Evolutionary conservation across 2,888 invertebrate genomes (phyloP).

Genomic region (Bombyx huttoni): DNA sequence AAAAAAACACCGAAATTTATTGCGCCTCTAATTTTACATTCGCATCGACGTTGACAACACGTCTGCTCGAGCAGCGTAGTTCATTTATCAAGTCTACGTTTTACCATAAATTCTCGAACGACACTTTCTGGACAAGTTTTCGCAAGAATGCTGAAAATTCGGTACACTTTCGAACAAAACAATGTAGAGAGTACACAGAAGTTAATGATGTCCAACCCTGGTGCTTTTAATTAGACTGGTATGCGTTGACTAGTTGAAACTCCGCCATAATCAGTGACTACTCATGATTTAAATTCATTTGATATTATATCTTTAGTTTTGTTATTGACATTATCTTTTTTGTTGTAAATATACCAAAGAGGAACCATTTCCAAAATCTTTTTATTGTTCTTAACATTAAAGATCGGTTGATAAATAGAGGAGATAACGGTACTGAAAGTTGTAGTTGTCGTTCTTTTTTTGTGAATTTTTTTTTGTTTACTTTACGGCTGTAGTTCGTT

Average conservation of each 20-base stretch:
- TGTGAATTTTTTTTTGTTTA: too few species aligned
- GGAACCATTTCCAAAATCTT: too few species aligned
- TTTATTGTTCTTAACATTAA: too few species aligned
- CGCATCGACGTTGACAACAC: conserved; percentile 38
- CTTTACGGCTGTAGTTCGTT: too few species aligned
- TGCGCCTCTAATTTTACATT: conserved; percentile 45
- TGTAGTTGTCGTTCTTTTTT: too few species aligned
- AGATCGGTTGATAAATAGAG: too few species aligned
- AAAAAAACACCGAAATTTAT: conserved; percentile 28
- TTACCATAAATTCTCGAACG: conserved; percentile 36
- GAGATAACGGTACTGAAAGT: too few species aligned
- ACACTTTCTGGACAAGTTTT: conserved; percentile 26
- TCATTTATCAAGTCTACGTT: conserved; percentile 49
- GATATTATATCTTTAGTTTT: too few species aligned
- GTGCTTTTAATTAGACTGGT: background rate
- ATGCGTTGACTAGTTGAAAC: background rate
- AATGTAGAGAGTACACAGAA: background rate
- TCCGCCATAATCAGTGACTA: too few species aligned
- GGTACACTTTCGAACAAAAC: background rate
- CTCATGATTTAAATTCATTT: too few species aligned
- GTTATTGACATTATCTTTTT: too few species aligned
- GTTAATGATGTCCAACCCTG: background rate
- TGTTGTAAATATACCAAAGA: too few species aligned
- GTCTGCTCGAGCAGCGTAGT: conserved; percentile 40
- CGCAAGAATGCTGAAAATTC: conserved; percentile 26